Evolutionary conservation across 2,888 invertebrate genomes (phyloP).

Genomic region (Cepaea hortensis): DNA sequence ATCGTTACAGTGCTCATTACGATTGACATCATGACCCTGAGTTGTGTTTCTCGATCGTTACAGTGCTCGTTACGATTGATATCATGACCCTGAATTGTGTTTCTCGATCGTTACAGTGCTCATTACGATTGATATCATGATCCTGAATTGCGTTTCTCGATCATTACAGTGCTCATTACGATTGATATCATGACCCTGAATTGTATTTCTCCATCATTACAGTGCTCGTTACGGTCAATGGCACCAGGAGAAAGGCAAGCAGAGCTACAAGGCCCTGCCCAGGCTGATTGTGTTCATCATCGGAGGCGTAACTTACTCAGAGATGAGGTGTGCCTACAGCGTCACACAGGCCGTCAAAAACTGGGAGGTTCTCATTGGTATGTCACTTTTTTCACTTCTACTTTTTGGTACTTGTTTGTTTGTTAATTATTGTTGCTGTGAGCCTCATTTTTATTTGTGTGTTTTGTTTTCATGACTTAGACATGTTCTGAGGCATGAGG

Average conservation of each 20-base stretch:
- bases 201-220: neutral
- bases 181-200: slow-evolving; percentile 77
- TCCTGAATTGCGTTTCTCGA: too few relatives aligned
- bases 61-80: slow-evolving; percentile 97
- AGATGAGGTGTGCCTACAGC: slow-evolving; percentile 99
- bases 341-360: slow-evolving; percentile 92
- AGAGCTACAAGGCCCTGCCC: slow-evolving; percentile 92
- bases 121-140: too few relatives aligned
- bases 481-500: too few relatives aligned
- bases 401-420: neutral
- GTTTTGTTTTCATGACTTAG: too few relatives aligned
- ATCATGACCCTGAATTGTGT: too few relatives aligned
- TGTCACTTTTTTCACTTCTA: slow-evolving; percentile 60
- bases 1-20: too few relatives aligned
- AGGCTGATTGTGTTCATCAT: slow-evolving; percentile 96
- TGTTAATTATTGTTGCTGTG: neutral
- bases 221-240: slow-evolving; percentile 99
- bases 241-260: slow-evolving; percentile 96
- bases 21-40: too few relatives aligned
- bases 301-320: slow-evolving; percentile 96
- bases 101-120: slow-evolving; percentile 81
- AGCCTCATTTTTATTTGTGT: too few relatives aligned
- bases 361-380: slow-evolving; percentile 98
- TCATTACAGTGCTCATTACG: slow-evolving; percentile 89
- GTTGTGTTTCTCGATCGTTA: too few relatives aligned